Percentiles rank a stretch among this genome's conserved stretches.
Evolutionary conservation across 2,888 invertebrate genomes (phyloP).

Genomic region (Homarus gammarus): DNA sequence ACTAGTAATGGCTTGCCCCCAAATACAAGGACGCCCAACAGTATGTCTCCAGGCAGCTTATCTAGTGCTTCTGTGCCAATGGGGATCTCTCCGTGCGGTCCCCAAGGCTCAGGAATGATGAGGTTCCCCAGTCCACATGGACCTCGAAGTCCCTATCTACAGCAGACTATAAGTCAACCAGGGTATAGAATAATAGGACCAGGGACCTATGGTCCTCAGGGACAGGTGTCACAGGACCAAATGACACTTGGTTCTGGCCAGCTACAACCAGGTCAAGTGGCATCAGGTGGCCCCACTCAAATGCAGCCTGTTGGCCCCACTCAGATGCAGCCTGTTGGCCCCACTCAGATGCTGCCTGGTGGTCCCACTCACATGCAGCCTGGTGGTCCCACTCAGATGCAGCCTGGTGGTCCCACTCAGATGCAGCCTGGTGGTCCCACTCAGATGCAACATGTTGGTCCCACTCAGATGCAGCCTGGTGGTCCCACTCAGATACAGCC

Average conservation of each 20-base stretch:
- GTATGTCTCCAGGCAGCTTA: conserved; percentile 34
- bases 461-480: conserved; percentile 25
- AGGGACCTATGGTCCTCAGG: conserved; percentile 39
- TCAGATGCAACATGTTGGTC: background rate
- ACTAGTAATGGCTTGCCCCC: conserved; percentile 46
- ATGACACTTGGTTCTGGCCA: conserved; percentile 15
- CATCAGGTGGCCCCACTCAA: conserved; percentile 7
- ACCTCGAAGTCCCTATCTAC: conserved; percentile 35
- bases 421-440: conserved; percentile 32
- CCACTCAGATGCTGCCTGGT: conserved; percentile 36
- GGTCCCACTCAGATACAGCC: conserved; percentile 34
- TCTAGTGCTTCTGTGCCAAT: conserved; percentile 9
- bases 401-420: conserved; percentile 16
- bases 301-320: conserved; percentile 23
- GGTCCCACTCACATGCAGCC: conserved; percentile 34
- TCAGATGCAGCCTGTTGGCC: conserved; percentile 14
- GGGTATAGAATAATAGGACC: conserved; percentile 54
- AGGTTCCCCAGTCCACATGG: conserved; percentile 58
- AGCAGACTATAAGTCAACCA: conserved; percentile 49
- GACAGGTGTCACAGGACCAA: conserved; percentile 21
- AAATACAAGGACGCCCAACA: conserved; percentile 45
- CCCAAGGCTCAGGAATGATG: conserved; percentile 54
- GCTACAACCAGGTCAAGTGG: conserved; percentile 19
- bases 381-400: conserved; percentile 33
- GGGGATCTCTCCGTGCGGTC: conserved; percentile 30